Percentiles rank a stretch among this genome's conserved stretches.
Evolutionary conservation across 2,113 vertebrate species (phyloP).

Genomic region (western clawed frog (Xenopus tropicalis)): DNA sequence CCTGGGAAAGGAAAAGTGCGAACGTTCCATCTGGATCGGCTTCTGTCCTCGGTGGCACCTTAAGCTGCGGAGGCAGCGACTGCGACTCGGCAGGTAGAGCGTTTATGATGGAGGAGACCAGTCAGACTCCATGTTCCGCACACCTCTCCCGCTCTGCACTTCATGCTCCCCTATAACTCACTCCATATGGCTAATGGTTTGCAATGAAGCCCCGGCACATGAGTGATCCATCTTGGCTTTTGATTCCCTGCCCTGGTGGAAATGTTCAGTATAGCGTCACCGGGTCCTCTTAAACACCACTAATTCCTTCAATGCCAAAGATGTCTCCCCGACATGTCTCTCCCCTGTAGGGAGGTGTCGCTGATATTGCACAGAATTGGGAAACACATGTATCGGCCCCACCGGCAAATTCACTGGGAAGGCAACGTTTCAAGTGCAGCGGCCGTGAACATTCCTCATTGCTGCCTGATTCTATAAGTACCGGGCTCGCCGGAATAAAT

Average conservation of each 20-base stretch:
- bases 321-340: neutral
- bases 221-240: constrained; percentile 35
- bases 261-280: constrained; percentile 1
- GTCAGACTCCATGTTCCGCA: constrained; percentile 30
- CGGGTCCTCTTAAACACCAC: neutral
- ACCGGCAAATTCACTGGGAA: neutral
- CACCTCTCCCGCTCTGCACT: constrained; percentile 12
- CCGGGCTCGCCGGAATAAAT: no score
- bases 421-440: neutral
- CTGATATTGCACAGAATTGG: neutral
- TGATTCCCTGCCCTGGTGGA: constrained; percentile 17
- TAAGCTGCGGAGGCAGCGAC: neutral
- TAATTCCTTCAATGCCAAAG: constrained; percentile 8
- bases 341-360: constrained; percentile 3
- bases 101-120: constrained; percentile 30
- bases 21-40: no score
- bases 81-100: constrained; percentile 25
- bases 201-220: constrained; percentile 11
- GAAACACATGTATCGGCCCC: neutral
- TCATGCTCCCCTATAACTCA: constrained; percentile 1
- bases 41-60: neutral
- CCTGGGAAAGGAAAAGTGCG: no score
- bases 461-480: no score
- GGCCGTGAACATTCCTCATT: no score
- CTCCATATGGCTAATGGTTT: constrained; percentile 36